Conservation (phyloP, 2,888 invertebrate species). For the Caenorhabditis afra region DNA sequence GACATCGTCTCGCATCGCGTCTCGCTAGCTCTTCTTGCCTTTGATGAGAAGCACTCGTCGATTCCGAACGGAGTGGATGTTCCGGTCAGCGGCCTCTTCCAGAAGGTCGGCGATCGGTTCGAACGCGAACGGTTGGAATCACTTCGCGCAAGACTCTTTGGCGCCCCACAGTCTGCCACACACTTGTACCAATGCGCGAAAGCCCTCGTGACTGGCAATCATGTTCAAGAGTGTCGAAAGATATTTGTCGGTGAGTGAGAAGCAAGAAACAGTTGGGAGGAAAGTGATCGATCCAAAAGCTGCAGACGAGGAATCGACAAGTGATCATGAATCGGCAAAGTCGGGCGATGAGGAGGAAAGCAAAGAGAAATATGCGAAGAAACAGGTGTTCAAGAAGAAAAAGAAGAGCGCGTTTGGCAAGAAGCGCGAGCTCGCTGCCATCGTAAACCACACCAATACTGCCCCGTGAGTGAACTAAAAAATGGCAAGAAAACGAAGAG, state of each 20-base stretch:
- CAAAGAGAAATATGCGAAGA: slow-evolving; percentile 55
- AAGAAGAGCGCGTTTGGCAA: slow-evolving; percentile 62
- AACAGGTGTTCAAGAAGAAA: slow-evolving; percentile 69
- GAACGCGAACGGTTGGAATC: slow-evolving; percentile 68
- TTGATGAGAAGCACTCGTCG: slow-evolving; percentile 68
- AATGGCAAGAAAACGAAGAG: too few species aligned
- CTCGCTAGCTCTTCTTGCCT: slow-evolving; percentile 59
- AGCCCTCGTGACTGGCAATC: slow-evolving; percentile 62
- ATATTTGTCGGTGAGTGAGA: slow-evolving; percentile 61
- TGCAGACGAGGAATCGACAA: slow-evolving; percentile 63
- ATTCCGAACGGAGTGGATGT: slow-evolving; percentile 66
- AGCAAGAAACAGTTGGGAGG: neutral
- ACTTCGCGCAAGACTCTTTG: slow-evolving; percentile 57
- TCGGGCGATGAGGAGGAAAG: slow-evolving; percentile 63
- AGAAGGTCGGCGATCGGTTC: slow-evolving; percentile 66
- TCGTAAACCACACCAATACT: slow-evolving; percentile 47
- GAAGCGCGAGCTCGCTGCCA: slow-evolving; percentile 66
- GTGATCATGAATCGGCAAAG: slow-evolving; percentile 55
- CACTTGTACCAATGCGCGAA: slow-evolving; percentile 71
- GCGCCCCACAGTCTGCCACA: slow-evolving; percentile 65
- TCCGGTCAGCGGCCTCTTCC: slow-evolving; percentile 56
- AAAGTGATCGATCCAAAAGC: neutral
- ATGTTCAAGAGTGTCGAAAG: slow-evolving; percentile 65
- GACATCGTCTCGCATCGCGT: slow-evolving; percentile 71
- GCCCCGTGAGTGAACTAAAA: slow-evolving; percentile 12